Conservation (phyloP, 2,113 vertebrate genomes). For the Triplophysa tibetana region DNA sequence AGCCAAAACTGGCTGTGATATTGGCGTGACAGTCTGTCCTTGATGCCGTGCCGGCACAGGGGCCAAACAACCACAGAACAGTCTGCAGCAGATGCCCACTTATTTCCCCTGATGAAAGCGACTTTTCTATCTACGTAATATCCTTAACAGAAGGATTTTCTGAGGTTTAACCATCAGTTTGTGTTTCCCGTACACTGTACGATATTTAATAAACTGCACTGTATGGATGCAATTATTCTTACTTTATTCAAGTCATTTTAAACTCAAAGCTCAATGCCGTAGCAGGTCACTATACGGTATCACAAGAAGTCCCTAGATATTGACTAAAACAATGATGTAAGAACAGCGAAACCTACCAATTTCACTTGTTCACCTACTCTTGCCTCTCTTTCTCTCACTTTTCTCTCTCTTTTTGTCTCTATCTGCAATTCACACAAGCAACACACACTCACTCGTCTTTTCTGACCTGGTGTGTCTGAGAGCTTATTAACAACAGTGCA, state of each 20-base stretch:
- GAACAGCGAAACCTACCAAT: slow-evolving; percentile 26
- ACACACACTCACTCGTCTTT: slow-evolving; percentile 14
- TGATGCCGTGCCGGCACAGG: not conserved
- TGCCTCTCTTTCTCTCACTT: not conserved
- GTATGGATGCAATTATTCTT: not conserved
- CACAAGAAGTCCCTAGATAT: slow-evolving; percentile 34
- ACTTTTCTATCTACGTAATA: not conserved
- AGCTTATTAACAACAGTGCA: slow-evolving; percentile 41
- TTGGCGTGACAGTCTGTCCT: slow-evolving; percentile 4
- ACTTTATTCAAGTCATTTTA: not conserved
- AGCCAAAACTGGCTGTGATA: not conserved
- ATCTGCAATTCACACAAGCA: not conserved
- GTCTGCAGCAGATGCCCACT: slow-evolving; percentile 16
- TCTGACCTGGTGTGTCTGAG: slow-evolving; percentile 21
- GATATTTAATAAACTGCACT: not conserved
- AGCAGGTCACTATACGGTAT: slow-evolving; percentile 9
- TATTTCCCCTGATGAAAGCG: not conserved
- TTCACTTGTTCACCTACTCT: not conserved
- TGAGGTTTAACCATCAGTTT: not conserved
- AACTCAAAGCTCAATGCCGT: not conserved
- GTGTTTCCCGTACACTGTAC: too few relatives aligned
- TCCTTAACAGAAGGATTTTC: not conserved
- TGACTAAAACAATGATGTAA: slow-evolving; percentile 47
- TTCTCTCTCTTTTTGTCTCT: not conserved
- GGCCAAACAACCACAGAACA: not conserved